A percentile compares a stretch with the other conserved stretches of the same genome.
phyloP scores from a whole-genome alignment of 1,140 invertebrate genomes.

The Oncopodura yosiiana region DNA sequence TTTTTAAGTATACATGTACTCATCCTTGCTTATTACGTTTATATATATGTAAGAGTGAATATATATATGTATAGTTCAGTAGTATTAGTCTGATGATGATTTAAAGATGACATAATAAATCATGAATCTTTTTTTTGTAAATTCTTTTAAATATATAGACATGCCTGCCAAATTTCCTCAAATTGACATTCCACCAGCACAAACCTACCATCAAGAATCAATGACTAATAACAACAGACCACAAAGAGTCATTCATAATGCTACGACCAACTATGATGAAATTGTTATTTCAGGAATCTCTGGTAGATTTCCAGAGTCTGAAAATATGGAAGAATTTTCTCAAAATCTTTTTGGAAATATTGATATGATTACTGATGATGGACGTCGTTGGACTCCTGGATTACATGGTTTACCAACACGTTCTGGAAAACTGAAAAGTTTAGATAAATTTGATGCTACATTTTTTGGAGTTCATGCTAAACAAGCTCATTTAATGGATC shows the following conservation, averaged over 20 bases:
- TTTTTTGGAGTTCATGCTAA: constrained; percentile 89
- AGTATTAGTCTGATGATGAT: background rate
- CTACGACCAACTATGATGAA: constrained; percentile 48
- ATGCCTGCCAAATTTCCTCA: constrained; percentile 53
- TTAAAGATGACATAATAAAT: background rate
- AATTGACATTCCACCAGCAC: constrained; percentile 37
- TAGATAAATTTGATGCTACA: constrained; percentile 74
- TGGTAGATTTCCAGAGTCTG: constrained; percentile 77
- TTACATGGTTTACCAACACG: constrained; percentile 57
- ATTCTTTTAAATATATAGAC: constrained; percentile 31
- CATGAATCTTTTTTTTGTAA: constrained; percentile 5
- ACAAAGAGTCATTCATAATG: too few species aligned
- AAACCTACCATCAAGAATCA: constrained; percentile 11
- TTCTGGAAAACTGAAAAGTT: constrained; percentile 79
- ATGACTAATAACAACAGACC: constrained; percentile 6
- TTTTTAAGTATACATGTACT: too few species aligned
- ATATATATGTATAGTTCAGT: background rate
- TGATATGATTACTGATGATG: constrained; percentile 67
- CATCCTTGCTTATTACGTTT: background rate
- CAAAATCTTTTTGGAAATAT: constrained; percentile 71
- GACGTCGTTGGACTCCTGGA: constrained; percentile 9
- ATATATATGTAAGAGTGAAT: background rate
- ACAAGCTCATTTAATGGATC: constrained; percentile 91
- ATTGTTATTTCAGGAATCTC: constrained; percentile 82
- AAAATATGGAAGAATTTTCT: constrained; percentile 78